These are phyloP conservation scores for Nebria ingens DNA, from an alignment of 1,140 invertebrate genomes.

Conservation along the genomic window DNA sequence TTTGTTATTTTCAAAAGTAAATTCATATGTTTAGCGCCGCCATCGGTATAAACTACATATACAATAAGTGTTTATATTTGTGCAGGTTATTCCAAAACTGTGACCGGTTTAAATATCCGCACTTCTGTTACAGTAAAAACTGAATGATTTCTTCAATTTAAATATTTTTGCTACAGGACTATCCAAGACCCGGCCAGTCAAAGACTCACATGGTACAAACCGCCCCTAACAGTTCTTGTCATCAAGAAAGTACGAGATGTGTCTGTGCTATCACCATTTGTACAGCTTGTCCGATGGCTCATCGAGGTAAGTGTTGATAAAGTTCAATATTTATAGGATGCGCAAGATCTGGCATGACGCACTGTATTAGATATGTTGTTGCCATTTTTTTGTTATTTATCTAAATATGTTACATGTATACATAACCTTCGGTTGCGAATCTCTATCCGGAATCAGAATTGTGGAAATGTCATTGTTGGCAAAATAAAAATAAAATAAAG, in stretches of 20 bases:
- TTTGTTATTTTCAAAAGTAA: too few relatives aligned
- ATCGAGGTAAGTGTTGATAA: conserved; percentile 57
- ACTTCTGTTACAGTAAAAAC: background rate
- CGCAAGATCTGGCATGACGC: background rate
- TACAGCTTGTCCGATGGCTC: conserved; percentile 88
- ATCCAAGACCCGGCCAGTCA: conserved; percentile 96
- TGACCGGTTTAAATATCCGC: too few relatives aligned
- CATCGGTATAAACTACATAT: too few relatives aligned
- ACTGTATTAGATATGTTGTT: conserved; percentile 17
- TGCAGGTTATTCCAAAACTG: too few relatives aligned
- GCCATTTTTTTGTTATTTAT: too few relatives aligned
- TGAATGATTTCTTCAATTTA: too few relatives aligned
- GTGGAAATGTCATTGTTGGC: too few relatives aligned
- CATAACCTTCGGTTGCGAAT: conserved; percentile 7
- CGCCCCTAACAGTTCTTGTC: conserved; percentile 85
- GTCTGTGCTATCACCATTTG: conserved; percentile 78
- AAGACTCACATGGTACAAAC: conserved; percentile 92
- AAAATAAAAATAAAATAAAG: too few relatives aligned
- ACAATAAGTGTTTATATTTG: too few relatives aligned
- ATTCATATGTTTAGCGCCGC: too few relatives aligned
- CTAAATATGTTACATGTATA: conserved; percentile 4
- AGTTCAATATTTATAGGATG: background rate
- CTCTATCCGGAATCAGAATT: too few relatives aligned
- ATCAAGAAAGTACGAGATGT: conserved; percentile 93
- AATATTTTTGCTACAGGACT: conserved; percentile 54